Evolutionary conservation across 1,140 invertebrate species (phyloP).

Genomic region (Drosophila repletoides): DNA sequence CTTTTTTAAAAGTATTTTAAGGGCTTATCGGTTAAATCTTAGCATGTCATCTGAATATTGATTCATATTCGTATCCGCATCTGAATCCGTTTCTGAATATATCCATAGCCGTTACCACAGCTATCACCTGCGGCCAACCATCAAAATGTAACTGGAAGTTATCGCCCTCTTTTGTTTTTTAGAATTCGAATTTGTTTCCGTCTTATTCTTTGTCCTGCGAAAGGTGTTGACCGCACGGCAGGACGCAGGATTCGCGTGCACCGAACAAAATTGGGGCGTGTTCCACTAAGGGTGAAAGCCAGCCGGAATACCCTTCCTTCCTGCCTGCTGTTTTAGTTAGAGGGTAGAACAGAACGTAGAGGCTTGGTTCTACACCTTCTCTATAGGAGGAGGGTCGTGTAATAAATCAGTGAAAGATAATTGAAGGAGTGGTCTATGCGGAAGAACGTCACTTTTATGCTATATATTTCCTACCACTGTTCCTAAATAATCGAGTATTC

Average conservation of each 20-base stretch:
- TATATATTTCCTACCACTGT: not conserved
- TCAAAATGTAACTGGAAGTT: not conserved
- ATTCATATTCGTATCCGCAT: not conserved
- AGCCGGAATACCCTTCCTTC: slow-evolving; percentile 2
- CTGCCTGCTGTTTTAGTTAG: not conserved
- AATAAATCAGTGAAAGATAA: slow-evolving; percentile 49
- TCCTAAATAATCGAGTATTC: too few species aligned
- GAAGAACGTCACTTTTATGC: slow-evolving; percentile 32
- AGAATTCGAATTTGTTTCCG: not conserved
- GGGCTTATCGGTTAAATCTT: not conserved
- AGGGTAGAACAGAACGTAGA: not conserved
- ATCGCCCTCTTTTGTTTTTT: not conserved
- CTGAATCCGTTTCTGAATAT: not conserved
- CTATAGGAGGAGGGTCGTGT: slow-evolving; percentile 10
- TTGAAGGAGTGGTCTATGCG: slow-evolving; percentile 32
- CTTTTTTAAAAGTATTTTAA: not conserved
- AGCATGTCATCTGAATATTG: not conserved
- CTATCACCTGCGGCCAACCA: not conserved
- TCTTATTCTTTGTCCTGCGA: not conserved
- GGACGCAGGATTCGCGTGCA: slow-evolving; percentile 33
- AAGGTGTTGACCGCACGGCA: not conserved
- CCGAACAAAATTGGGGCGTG: slow-evolving; percentile 31
- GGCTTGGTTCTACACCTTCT: slow-evolving; percentile 26
- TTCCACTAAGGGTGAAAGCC: slow-evolving; percentile 22
- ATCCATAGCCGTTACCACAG: not conserved